Percentiles rank a stretch among this genome's conserved stretches.
Conservation (phyloP, 2,797 vertebrate species). For the Buceros bicornis region DNA sequence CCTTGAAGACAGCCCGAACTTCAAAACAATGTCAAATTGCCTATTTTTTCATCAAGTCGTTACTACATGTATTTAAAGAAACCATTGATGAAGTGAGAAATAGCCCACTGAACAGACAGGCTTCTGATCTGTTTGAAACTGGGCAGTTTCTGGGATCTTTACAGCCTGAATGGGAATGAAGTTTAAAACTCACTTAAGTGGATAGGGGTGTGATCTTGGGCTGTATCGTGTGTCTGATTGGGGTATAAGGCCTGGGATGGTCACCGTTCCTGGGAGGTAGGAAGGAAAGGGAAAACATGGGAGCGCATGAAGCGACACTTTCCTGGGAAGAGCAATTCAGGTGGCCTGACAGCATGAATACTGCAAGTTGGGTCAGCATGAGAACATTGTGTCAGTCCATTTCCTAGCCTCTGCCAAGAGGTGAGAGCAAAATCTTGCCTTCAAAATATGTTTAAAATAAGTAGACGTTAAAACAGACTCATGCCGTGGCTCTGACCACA, state of each 20-base stretch:
- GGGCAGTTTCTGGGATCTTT: background rate
- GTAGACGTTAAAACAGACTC: conserved; percentile 23
- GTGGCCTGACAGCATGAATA: background rate
- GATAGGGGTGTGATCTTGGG: background rate
- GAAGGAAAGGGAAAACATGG: background rate
- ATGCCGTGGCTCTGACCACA: conserved; percentile 37
- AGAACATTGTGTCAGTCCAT: background rate
- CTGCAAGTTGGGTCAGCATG: background rate
- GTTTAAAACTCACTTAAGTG: background rate
- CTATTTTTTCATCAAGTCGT: conserved; percentile 63
- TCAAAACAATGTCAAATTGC: conserved; percentile 63
- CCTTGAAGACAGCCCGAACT: conserved; percentile 77
- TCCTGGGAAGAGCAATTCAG: background rate
- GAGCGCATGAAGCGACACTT: background rate
- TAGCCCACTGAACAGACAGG: background rate
- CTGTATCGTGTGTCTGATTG: fast-evolving
- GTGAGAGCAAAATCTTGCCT: conserved; percentile 11
- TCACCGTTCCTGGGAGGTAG: background rate
- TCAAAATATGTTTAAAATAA: conserved; percentile 47
- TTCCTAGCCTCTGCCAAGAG: background rate
- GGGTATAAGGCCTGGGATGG: background rate
- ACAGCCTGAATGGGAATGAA: background rate
- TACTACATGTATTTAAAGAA: conserved; percentile 53
- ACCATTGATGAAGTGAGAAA: conserved; percentile 51
- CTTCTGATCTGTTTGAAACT: background rate